Evolutionary conservation across 2,797 vertebrate species (phyloP).

Genomic region (Tenualosa ilisha): DNA sequence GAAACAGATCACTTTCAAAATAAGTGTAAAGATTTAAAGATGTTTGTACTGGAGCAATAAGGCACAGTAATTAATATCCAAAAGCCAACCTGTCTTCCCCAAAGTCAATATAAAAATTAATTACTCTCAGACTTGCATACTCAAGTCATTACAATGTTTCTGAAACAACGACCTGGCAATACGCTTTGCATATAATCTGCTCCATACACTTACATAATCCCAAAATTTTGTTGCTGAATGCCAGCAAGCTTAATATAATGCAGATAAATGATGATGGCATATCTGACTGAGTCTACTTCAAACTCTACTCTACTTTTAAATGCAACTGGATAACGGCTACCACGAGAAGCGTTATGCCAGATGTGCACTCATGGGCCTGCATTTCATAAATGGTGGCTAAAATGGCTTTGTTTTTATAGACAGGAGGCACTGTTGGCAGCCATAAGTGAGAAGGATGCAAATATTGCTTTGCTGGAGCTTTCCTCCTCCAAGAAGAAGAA

Average conservation of each 20-base stretch:
- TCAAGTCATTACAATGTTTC: slow-evolving; percentile 1
- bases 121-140: slow-evolving; percentile 30
- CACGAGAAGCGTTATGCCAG: background rate
- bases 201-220: background rate
- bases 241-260: background rate
- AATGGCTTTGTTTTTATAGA: slow-evolving; percentile 65
- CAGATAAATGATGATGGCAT: background rate
- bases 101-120: background rate
- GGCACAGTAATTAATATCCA: background rate
- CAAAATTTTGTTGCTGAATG: background rate
- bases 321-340: background rate
- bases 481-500: slow-evolving; percentile 98
- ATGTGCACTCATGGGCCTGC: background rate
- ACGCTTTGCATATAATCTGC: background rate
- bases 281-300: background rate
- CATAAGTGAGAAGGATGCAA: slow-evolving; percentile 98
- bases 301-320: background rate
- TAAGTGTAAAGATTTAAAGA: background rate
- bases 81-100: background rate
- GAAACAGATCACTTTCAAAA: background rate
- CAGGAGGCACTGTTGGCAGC: slow-evolving; percentile 98
- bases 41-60: background rate
- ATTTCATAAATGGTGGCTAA: slow-evolving; percentile 12
- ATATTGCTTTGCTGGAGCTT: slow-evolving; percentile 94
- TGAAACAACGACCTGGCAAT: background rate